Evolutionary conservation across 2,888 invertebrate species (phyloP), one percentile per base, ranked within the genome.

Genomic region (Tinea pellionella): DNA sequence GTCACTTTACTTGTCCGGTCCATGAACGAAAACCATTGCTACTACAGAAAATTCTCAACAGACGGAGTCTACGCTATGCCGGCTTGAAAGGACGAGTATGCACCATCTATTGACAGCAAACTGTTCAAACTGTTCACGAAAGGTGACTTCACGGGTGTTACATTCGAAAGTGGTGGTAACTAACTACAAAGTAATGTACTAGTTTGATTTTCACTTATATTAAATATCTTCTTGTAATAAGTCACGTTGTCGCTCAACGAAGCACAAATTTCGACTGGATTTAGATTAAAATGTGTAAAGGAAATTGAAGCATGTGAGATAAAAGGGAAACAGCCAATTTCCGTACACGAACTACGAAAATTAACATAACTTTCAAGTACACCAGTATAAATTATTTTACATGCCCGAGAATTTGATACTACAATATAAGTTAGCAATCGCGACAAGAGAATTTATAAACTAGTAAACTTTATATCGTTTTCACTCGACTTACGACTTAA

Each of bases 271-370:
- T 65, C 63, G 62, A 64, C 62, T 64, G 67, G 63, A 68, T 65
- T 65, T 64, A 66, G 64, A 72, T 69, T 69, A 68, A 69, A 71
- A 68, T 69, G 68, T 69, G 68, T 69, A 68, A 67, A 68, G 69
- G 66, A 66, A 71, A 69, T 68, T 66, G 66, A 67, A 64, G 65
- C 63, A 62, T 59, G 59, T 59, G 63, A 66, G 64, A 67, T 67
- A 67, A 67, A 59, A 64, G 66, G 69, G 68, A 71, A 73, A 71
- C 66, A 68, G 67, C 65, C 71, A 70, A 74, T 73, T 71, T 73
- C 70, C 69, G 65, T 62, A 43, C 11, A 41, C 59, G 42, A 59
- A 55, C 55, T 24, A 16, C 47, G 13, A 13, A 47, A n/a, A 47
- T 37, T 12, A 37, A 47, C 2, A 1, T 15, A 15, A 47, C 8